Evolutionary conservation across 2,888 invertebrate genomes (phyloP).

Genomic region (Catocala fraxini): DNA sequence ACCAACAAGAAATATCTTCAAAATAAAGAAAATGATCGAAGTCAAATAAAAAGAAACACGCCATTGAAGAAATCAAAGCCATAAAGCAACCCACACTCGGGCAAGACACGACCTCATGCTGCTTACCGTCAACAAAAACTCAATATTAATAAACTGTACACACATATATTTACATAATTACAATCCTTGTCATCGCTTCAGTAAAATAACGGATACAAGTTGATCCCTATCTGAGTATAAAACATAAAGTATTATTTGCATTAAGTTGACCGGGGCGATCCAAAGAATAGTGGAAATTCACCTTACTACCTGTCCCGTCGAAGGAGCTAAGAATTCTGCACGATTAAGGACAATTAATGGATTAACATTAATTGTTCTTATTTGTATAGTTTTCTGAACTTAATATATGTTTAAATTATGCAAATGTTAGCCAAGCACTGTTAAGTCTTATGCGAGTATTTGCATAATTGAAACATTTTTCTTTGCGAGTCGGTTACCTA

Average conservation of each 20-base stretch:
- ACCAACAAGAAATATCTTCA: too few species aligned
- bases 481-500: too few species aligned
- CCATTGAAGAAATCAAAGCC: too few species aligned
- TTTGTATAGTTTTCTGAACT: too few species aligned
- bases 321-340: not conserved
- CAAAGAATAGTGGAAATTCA: slow-evolving; percentile 19
- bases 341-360: not conserved
- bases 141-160: not conserved
- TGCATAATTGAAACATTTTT: too few species aligned
- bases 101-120: not conserved
- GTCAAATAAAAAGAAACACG: too few species aligned
- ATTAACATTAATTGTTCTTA: too few species aligned
- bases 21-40: too few species aligned
- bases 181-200: not conserved
- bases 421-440: too few species aligned
- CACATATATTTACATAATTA: not conserved
- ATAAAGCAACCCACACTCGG: too few species aligned
- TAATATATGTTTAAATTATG: too few species aligned
- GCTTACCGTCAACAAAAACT: not conserved
- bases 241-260: slow-evolving; percentile 7
- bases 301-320: slow-evolving; percentile 17
- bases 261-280: not conserved
- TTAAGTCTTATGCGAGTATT: too few species aligned
- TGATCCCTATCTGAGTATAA: slow-evolving; percentile 7
- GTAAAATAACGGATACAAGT: not conserved